These are phyloP conservation scores for Urophycis tenuis DNA, from an alignment of 2,797 vertebrate genomes.

Conservation along the genomic window DNA sequence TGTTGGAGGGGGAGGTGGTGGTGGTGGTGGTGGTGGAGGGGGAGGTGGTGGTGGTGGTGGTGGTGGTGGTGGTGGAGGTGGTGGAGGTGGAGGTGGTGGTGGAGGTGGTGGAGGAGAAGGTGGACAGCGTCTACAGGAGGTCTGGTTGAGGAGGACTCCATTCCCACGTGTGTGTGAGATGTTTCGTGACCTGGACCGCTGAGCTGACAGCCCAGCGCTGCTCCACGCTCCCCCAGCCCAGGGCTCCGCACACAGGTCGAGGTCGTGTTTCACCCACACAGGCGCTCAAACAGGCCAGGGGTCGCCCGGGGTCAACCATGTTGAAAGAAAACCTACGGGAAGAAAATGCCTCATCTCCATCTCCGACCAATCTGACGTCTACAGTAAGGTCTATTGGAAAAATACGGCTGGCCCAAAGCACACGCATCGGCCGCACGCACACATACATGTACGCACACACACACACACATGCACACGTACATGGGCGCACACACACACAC, in stretches of 20 bases:
- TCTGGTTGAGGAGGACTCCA: background rate
- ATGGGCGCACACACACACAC: background rate
- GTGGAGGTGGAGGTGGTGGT: background rate
- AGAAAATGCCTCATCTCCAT: background rate
- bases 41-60: background rate
- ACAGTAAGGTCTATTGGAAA: background rate
- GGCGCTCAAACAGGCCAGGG: background rate
- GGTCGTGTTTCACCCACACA: background rate
- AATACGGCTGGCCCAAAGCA: background rate
- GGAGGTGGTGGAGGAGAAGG: too few species aligned
- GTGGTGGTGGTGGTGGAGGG: too few species aligned
- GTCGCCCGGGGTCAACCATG: background rate
- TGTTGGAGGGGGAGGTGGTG: too few species aligned
- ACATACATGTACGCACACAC: too few species aligned
- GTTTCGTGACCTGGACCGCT: background rate
- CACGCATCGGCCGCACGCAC: too few species aligned
- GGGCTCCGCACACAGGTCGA: background rate
- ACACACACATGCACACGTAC: too few species aligned
- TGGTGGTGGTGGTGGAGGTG: background rate
- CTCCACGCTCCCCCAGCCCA: too few species aligned
- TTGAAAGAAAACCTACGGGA: background rate
- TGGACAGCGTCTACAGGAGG: background rate
- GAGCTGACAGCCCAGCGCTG: background rate
- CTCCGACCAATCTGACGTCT: background rate
- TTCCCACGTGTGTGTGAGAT: background rate